Percentiles rank a stretch among this genome's conserved stretches.
Evolutionary conservation across 2,888 invertebrate species (phyloP).

Genomic region (Camptogramma bilineatum): DNA sequence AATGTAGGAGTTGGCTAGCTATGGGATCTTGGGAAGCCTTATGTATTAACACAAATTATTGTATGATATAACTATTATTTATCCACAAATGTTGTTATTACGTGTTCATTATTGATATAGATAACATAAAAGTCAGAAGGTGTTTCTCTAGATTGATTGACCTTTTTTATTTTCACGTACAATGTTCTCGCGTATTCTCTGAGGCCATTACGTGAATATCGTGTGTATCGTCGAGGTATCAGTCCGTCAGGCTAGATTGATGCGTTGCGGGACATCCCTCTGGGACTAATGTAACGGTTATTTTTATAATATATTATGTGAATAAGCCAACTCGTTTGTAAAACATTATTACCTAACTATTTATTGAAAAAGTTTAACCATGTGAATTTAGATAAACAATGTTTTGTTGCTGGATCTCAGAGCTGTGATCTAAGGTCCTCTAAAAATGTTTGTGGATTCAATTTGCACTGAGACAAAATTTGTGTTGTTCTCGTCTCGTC

Average conservation of each 20-base stretch:
- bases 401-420: not conserved
- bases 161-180: constrained; percentile 10
- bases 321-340: constrained; percentile 28
- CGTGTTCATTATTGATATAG: not conserved
- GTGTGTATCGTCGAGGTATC: constrained; percentile 18
- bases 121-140: not conserved
- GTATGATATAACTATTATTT: not conserved
- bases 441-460: not conserved
- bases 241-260: constrained; percentile 37
- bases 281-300: constrained; percentile 37
- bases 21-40: not conserved
- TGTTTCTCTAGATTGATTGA: constrained; percentile 2
- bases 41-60: not conserved
- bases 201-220: constrained; percentile 15
- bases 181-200: constrained; percentile 19
- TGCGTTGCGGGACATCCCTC: constrained; percentile 31
- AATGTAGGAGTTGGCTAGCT: not conserved
- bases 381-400: not conserved
- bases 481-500: not conserved
- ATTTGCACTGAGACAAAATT: not conserved
- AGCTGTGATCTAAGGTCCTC: not conserved
- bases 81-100: not conserved
- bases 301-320: constrained; percentile 32
- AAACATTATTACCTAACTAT: not conserved
- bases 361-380: not conserved